Percentiles rank a stretch among this genome's conserved stretches.
phyloP scores from a whole-genome alignment of 2,888 invertebrate genomes.

The Phortica okadai region DNA sequence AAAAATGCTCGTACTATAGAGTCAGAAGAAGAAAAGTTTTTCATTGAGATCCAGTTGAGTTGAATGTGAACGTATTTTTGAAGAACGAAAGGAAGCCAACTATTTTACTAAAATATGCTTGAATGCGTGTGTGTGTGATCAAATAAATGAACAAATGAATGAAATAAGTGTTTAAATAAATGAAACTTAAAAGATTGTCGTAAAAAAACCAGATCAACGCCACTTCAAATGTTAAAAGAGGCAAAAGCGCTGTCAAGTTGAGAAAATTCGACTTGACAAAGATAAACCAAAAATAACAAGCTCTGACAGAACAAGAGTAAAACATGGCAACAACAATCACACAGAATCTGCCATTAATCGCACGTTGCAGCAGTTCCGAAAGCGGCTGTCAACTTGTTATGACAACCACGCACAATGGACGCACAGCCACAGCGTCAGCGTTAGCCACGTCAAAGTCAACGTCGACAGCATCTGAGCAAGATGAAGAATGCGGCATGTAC shows the following conservation, averaged over 20 bases:
- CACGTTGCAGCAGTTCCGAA: conserved; percentile 62
- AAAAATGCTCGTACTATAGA: too few species aligned
- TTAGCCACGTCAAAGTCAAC: conserved; percentile 27
- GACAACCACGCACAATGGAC: conserved; percentile 20
- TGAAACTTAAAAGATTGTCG: background rate
- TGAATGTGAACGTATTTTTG: too few species aligned
- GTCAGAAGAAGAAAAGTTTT: too few species aligned
- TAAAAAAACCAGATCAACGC: background rate
- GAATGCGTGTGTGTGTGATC: too few species aligned
- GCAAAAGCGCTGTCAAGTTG: too few species aligned
- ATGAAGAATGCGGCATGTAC: conserved; percentile 51
- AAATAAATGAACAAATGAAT: too few species aligned
- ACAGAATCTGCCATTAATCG: conserved; percentile 51
- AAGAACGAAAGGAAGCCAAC: too few species aligned
- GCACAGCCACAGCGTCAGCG: conserved; percentile 12
- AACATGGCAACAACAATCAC: background rate
- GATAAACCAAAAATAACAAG: background rate
- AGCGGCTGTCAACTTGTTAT: conserved; percentile 59
- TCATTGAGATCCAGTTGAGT: too few species aligned
- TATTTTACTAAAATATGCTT: too few species aligned
- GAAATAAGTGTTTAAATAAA: background rate
- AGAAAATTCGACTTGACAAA: background rate
- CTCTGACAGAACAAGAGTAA: background rate
- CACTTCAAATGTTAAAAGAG: background rate
- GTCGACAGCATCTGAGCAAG: conserved; percentile 37